These are phyloP conservation scores for Lutraria lutraria DNA, from an alignment of 2,888 invertebrate species.

Conservation along the genomic window DNA sequence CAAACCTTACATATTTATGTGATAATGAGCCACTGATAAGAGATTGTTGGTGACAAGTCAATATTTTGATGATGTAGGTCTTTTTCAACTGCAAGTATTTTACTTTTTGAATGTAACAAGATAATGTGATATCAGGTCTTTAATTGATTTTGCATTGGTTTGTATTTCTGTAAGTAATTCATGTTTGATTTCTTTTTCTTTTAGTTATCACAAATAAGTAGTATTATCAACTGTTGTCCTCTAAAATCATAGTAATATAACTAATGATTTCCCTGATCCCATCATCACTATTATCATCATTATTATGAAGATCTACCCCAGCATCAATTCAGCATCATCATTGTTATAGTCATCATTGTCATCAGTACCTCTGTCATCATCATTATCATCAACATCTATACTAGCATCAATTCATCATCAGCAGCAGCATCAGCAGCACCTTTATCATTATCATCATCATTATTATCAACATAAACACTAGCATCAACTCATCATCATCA, in stretches of 20 bases:
- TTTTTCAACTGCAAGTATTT: not conserved
- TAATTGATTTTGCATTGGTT: not conserved
- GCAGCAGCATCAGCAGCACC: not conserved
- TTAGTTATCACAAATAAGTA: not conserved
- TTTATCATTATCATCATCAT: too few species aligned
- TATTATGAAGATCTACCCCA: too few species aligned
- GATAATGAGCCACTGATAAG: constrained; percentile 24
- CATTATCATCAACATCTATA: too few species aligned
- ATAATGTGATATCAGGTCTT: not conserved
- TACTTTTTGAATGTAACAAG: not conserved
- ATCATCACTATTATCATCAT: too few species aligned
- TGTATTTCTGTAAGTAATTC: not conserved
- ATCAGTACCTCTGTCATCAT: not conserved
- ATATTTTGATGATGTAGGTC: not conserved
- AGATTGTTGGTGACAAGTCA: constrained; percentile 4
- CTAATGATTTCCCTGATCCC: too few species aligned
- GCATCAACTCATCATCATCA: not conserved
- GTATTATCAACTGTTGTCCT: too few species aligned
- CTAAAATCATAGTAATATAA: too few species aligned
- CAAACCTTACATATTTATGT: constrained; percentile 34
- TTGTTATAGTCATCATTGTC: not conserved
- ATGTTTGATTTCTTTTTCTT: not conserved
- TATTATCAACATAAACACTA: not conserved
- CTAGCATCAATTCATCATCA: not conserved
- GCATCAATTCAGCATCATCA: not conserved